Evolutionary conservation across 2,888 invertebrate species (phyloP).

Genomic region (Agrotis ipsilon): DNA sequence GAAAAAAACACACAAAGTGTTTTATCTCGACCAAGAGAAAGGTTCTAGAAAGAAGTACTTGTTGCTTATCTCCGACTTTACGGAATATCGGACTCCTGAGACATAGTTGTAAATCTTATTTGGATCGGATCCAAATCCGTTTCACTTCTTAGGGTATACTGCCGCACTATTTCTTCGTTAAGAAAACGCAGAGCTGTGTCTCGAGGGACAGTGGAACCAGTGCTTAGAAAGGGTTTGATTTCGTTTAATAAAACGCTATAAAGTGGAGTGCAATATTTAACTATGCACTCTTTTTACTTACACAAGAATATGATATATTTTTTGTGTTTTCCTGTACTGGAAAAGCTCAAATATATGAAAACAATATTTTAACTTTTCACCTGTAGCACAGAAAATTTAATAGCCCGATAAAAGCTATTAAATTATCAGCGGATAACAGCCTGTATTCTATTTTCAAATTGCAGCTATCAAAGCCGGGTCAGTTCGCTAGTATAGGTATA

Average conservation of each 20-base stretch:
- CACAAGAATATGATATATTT: too few species aligned
- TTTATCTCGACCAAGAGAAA: slow-evolving; percentile 34
- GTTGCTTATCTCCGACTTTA: slow-evolving; percentile 56
- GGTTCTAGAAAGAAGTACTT: slow-evolving; percentile 43
- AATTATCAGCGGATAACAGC: too few species aligned
- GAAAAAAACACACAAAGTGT: slow-evolving; percentile 21
- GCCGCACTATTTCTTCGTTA: slow-evolving; percentile 12
- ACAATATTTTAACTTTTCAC: too few species aligned
- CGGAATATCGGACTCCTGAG: slow-evolving; percentile 40
- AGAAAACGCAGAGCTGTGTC: slow-evolving; percentile 9
- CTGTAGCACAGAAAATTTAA: too few species aligned
- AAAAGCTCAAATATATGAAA: too few species aligned
- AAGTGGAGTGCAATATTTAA: neutral
- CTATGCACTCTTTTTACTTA: neutral
- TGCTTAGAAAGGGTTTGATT: neutral
- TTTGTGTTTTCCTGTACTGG: too few species aligned
- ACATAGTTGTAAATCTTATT: slow-evolving; percentile 54
- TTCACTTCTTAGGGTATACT: slow-evolving; percentile 12
- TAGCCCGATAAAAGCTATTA: too few species aligned
- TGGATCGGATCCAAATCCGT: slow-evolving; percentile 52
- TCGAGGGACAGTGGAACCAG: slow-evolving; percentile 7
- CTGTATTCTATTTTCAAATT: too few species aligned
- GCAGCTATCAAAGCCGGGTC: too few species aligned
- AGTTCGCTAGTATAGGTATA: neutral
- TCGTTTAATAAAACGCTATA: neutral